These are phyloP conservation scores for Mantis religiosa DNA, from an alignment of 2,888 invertebrate species.

Conservation along the genomic window DNA sequence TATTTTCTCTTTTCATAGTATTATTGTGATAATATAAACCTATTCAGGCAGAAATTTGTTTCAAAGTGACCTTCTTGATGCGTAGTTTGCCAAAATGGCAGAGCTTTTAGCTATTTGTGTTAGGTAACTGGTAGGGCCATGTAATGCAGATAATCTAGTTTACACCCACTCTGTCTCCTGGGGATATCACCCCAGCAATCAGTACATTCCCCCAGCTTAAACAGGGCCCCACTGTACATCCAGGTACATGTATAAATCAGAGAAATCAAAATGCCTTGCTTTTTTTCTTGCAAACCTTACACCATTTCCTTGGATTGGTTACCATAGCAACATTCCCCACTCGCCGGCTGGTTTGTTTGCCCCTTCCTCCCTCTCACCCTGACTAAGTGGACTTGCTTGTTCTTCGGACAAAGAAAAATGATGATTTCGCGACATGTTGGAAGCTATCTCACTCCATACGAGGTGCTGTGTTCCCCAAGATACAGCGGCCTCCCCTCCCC, in stretches of 20 bases:
- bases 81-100: no score
- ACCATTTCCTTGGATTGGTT: conserved; percentile 6
- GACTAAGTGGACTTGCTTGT: conserved; percentile 55
- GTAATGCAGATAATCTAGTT: neutral
- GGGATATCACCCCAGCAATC: neutral
- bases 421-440: conserved; percentile 47
- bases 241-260: neutral
- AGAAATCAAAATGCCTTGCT: neutral
- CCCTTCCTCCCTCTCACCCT: conserved; percentile 35
- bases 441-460: neutral
- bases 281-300: neutral
- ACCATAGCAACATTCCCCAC: conserved; percentile 20
- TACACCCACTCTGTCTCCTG: neutral
- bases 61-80: no score
- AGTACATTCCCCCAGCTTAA: neutral
- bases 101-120: no score
- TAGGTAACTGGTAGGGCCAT: neutral
- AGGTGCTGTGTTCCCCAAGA: neutral
- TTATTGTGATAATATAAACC: no score
- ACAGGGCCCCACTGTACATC: neutral
- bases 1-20: no score
- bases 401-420: conserved; percentile 52
- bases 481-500: neutral
- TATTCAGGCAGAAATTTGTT: no score
- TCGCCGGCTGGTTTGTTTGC: conserved; percentile 13